A percentile compares a stretch with the other conserved stretches of the same genome.
phyloP scores from a whole-genome alignment of 2,113 vertebrate species.

The Dasypus novemcinctus region DNA sequence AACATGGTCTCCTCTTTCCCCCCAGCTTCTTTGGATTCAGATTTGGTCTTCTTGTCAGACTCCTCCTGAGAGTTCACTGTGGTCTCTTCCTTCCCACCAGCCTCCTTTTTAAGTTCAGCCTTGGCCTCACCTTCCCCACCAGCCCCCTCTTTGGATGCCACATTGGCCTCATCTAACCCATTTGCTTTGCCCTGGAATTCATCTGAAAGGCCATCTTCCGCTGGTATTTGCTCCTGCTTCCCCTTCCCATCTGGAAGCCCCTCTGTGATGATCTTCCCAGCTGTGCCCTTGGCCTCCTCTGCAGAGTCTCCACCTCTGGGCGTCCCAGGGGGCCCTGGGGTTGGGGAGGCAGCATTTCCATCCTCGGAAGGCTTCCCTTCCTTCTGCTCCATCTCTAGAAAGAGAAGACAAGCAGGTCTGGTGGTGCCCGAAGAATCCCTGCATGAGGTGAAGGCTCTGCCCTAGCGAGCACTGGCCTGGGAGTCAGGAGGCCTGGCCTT shows the following conservation, averaged over 20 bases:
- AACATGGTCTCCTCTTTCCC: fast-evolving
- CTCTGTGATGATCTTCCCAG: fast-evolving
- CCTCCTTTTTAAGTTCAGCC: neutral
- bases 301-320: neutral
- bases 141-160: neutral
- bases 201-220: fast-evolving
- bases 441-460: neutral
- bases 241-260: neutral
- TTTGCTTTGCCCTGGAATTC: neutral
- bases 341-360: neutral
- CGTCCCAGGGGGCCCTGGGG: neutral
- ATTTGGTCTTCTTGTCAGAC: neutral
- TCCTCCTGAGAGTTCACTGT: neutral
- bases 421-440: fast-evolving
- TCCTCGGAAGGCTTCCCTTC: slow-evolving; percentile 19
- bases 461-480: neutral
- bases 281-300: neutral
- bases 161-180: neutral
- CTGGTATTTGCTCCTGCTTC: neutral
- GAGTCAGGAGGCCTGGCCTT: neutral
- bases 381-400: slow-evolving; percentile 73
- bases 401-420: neutral
- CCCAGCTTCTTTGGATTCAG: neutral
- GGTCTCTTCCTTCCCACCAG: neutral
- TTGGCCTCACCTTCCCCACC: neutral